A percentile compares a stretch with the other conserved stretches of the same genome.
Conservation (phyloP, 2,113 vertebrate species). For the Probosciger aterrimus region DNA sequence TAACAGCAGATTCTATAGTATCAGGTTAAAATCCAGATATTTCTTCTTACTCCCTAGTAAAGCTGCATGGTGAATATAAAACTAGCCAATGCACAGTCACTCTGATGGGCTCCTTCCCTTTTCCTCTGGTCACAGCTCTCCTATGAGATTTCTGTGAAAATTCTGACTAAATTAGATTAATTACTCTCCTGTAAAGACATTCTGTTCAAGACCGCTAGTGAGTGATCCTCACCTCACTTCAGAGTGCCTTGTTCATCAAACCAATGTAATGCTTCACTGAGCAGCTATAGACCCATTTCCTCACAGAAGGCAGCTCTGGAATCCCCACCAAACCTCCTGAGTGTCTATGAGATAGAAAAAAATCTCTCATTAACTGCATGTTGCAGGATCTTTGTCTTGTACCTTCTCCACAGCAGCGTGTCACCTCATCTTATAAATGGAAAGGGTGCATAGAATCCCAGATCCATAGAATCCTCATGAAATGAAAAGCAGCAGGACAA, state of each 20-base stretch:
- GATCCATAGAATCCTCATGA: background rate
- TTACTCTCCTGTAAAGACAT: background rate
- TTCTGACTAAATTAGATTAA: background rate
- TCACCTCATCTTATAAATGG: background rate
- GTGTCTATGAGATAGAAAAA: background rate
- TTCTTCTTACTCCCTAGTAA: background rate
- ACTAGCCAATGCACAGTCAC: background rate
- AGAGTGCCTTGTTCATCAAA: background rate
- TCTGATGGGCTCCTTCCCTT: background rate
- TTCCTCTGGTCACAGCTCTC: background rate
- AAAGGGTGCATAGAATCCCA: background rate
- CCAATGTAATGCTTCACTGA: background rate
- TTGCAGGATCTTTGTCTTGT: background rate
- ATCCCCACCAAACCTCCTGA: background rate
- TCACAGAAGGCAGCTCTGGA: background rate
- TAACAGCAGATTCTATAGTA: background rate
- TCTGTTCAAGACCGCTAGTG: background rate
- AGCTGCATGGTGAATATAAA: background rate
- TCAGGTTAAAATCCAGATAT: background rate
- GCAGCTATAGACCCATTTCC: rapidly evolving
- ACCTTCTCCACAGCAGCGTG: background rate
- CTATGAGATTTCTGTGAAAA: background rate
- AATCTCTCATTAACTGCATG: background rate
- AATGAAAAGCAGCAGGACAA: background rate
- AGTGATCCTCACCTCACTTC: background rate